phyloP scores from a whole-genome alignment of 2,888 invertebrate species.

The Epirrita christyi region DNA sequence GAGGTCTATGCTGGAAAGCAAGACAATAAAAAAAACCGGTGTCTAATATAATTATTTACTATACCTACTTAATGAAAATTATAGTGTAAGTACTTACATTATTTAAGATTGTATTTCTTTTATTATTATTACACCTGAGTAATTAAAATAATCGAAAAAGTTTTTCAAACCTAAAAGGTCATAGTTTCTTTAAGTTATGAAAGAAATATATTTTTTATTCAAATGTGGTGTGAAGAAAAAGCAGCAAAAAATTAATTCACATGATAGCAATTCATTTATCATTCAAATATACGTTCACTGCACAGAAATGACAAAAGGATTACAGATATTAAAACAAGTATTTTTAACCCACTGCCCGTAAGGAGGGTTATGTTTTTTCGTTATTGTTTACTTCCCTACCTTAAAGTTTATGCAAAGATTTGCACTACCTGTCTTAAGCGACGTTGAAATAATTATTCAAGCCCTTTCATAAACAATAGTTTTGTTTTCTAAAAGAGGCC shows the following conservation, averaged over 20 bases:
- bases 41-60: no score
- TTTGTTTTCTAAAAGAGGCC: slow-evolving; percentile 12
- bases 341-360: no score
- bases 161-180: no score
- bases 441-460: slow-evolving; percentile 6
- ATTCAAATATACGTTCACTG: slow-evolving; percentile 14
- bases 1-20: no score
- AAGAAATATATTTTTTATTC: neutral
- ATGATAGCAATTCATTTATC: slow-evolving; percentile 1
- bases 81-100: no score
- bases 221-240: neutral
- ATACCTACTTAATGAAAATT: no score
- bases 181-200: no score
- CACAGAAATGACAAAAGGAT: slow-evolving; percentile 3
- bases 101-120: no score
- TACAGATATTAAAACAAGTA: slow-evolving; percentile 7
- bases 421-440: slow-evolving; percentile 19
- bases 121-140: no score
- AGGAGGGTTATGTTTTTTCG: no score
- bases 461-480: slow-evolving; percentile 21
- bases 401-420: slow-evolving; percentile 21
- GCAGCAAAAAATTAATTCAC: neutral
- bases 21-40: no score
- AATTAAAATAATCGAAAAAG: no score
- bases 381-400: slow-evolving; percentile 12